phyloP scores from a whole-genome alignment of 64 coral and sea anemone genomes.

The Trachythela sp. region DNA sequence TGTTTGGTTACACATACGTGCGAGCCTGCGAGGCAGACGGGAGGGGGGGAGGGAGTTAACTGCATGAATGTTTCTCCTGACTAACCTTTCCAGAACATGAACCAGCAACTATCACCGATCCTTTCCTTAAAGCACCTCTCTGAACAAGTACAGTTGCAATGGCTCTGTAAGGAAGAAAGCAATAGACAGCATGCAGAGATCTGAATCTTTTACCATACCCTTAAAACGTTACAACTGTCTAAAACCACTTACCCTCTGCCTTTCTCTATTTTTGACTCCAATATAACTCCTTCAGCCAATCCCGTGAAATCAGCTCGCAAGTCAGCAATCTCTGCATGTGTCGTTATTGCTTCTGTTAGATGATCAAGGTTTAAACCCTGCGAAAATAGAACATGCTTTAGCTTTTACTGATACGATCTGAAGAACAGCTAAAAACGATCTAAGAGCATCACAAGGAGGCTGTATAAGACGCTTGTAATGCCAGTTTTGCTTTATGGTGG shows the following conservation, averaged over 20 bases:
- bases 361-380: slow-evolving; percentile 77
- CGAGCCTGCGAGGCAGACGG: no score
- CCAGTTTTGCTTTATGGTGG: no score
- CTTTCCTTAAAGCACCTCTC: slow-evolving; percentile 62
- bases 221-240: not conserved
- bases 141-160: slow-evolving; percentile 78
- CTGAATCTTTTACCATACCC: not conserved
- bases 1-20: not conserved
- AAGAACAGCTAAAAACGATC: no score
- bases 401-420: no score
- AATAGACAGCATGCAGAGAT: no score
- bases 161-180: slow-evolving; percentile 46
- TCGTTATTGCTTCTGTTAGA: slow-evolving; percentile 75
- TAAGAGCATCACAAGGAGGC: no score
- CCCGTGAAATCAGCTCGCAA: slow-evolving; percentile 54
- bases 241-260: slow-evolving; percentile 62
- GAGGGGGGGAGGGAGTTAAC: no score
- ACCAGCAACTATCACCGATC: slow-evolving; percentile 72
- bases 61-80: not conserved
- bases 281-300: slow-evolving; percentile 72
- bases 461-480: no score
- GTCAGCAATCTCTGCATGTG: slow-evolving; percentile 75
- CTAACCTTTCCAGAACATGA: slow-evolving; percentile 76
- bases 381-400: not conserved
- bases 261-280: slow-evolving; percentile 79